Percentiles rank a stretch among this genome's conserved stretches.
These are phyloP conservation scores for Torymus auratus DNA, from an alignment of 2,888 invertebrate genomes.

Conservation along the genomic window DNA sequence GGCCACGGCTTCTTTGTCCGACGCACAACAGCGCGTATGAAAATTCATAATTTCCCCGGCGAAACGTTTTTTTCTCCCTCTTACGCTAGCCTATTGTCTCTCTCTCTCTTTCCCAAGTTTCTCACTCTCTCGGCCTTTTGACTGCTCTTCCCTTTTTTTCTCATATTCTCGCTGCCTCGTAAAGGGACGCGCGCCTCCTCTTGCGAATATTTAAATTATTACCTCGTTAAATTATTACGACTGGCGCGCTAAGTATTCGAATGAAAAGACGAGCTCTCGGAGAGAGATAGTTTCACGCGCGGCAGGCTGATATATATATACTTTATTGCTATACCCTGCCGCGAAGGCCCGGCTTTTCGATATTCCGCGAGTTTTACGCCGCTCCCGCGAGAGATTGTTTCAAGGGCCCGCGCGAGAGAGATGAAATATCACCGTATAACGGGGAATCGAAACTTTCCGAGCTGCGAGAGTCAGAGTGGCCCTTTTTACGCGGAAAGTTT, in stretches of 20 bases:
- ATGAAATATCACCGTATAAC: slow-evolving; percentile 30
- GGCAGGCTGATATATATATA: not conserved
- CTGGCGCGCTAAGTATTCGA: slow-evolving; percentile 36
- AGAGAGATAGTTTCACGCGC: not conserved
- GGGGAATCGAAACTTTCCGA: slow-evolving; percentile 1
- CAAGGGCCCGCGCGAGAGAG: slow-evolving; percentile 5
- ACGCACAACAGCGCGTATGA: not conserved
- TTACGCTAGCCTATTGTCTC: no score
- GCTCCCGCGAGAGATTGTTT: slow-evolving; percentile 31
- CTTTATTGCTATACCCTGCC: slow-evolving; percentile 22
- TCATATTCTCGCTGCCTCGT: slow-evolving; percentile 15
- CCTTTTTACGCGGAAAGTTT: not conserved
- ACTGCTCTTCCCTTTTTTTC: slow-evolving; percentile 5
- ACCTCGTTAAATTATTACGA: slow-evolving; percentile 63
- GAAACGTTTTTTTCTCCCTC: not conserved
- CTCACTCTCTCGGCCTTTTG: slow-evolving; percentile 33
- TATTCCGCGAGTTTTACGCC: slow-evolving; percentile 33
- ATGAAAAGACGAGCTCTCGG: slow-evolving; percentile 27
- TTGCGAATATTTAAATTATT: slow-evolving; percentile 61
- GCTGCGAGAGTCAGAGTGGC: no score
- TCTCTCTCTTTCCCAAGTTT: slow-evolving; percentile 13
- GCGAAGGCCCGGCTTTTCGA: slow-evolving; percentile 19
- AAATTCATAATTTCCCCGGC: not conserved
- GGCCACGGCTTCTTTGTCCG: not conserved
- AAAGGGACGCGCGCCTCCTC: slow-evolving; percentile 15